phyloP scores from a whole-genome alignment of 2,888 invertebrate species.

The Ornithoptera alexandrae region DNA sequence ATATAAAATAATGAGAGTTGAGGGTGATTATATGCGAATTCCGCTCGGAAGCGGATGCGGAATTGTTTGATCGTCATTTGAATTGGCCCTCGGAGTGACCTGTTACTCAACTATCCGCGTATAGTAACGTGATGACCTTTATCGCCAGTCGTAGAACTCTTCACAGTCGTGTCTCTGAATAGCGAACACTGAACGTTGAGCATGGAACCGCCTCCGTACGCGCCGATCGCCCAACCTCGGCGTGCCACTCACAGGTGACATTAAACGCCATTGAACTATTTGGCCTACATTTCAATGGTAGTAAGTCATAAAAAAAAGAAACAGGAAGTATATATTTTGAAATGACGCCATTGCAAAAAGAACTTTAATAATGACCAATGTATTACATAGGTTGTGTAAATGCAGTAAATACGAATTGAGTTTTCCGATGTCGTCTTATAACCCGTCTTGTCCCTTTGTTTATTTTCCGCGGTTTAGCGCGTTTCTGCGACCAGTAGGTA shows the following conservation, averaged over 20 bases:
- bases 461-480: constrained; percentile 17
- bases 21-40: constrained; percentile 44
- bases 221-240: constrained; percentile 53
- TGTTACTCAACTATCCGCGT: constrained; percentile 66
- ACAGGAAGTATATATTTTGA: constrained; percentile 31
- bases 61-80: constrained; percentile 51
- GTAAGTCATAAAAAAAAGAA: constrained; percentile 23
- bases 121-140: constrained; percentile 63
- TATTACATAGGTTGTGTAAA: not conserved
- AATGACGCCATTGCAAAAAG: not conserved
- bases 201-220: constrained; percentile 24
- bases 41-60: constrained; percentile 72
- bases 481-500: constrained; percentile 6
- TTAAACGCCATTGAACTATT: constrained; percentile 53
- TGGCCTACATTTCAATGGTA: constrained; percentile 35
- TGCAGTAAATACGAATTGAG: not conserved
- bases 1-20: constrained; percentile 65
- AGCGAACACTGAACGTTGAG: constrained; percentile 11
- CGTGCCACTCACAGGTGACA: constrained; percentile 49
- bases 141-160: constrained; percentile 35
- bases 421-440: not conserved
- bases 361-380: not conserved
- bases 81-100: constrained; percentile 63
- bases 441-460: constrained; percentile 11
- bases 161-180: constrained; percentile 33